Evolutionary conservation across 2,113 vertebrate species (phyloP).

Genomic region (Naja naja): DNA sequence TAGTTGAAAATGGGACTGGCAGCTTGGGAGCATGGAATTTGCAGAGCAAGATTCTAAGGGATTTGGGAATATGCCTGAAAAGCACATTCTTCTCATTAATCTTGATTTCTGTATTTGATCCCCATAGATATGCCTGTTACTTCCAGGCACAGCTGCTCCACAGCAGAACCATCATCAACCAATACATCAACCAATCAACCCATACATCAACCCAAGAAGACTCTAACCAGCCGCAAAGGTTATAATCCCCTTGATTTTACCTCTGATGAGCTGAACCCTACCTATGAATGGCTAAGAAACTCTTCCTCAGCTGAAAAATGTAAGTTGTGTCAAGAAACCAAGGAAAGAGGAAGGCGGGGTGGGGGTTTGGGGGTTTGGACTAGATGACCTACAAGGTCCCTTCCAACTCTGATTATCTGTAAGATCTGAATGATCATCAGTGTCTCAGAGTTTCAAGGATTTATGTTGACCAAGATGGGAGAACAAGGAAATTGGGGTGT

Average conservation of each 20-base stretch:
- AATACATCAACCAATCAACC: neutral
- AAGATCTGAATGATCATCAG: neutral
- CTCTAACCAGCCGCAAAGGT: accelerated
- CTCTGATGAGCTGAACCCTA: neutral
- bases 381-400: no score
- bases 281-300: slow-evolving; percentile 10
- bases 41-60: neutral
- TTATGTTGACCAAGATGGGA: neutral
- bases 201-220: neutral
- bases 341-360: neutral
- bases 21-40: neutral
- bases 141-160: no score
- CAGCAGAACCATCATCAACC: neutral
- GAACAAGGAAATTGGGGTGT: neutral
- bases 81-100: neutral
- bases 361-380: no score
- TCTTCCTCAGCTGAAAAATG: neutral
- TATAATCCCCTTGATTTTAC: slow-evolving; percentile 11
- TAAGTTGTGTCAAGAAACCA: neutral
- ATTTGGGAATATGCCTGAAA: neutral
- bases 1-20: no score
- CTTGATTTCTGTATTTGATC: neutral
- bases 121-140: neutral
- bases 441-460: neutral
- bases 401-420: no score